Percentiles rank a stretch among this genome's conserved stretches.
Conservation (phyloP, 2,888 invertebrate genomes). For the Vesta saturnalis region DNA sequence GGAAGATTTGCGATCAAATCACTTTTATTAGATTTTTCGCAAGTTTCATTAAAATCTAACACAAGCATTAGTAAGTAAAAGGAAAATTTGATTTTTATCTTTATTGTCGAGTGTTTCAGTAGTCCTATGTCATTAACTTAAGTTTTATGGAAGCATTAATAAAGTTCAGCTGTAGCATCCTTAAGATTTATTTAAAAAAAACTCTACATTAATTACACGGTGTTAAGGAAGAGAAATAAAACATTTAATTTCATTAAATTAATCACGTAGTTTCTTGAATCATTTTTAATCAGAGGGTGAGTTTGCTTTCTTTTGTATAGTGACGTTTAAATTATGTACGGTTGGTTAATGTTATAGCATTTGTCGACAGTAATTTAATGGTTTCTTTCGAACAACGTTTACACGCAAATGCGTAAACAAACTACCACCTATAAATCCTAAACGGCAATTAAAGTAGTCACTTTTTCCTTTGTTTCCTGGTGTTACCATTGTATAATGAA, state of each 20-base stretch:
- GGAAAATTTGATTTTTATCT: neutral
- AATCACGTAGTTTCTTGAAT: neutral
- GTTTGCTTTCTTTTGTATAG: constrained; percentile 2
- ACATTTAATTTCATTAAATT: neutral
- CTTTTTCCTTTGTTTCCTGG: constrained; percentile 4
- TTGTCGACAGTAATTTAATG: constrained; percentile 13
- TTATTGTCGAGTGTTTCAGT: too few species aligned
- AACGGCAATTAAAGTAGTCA: neutral
- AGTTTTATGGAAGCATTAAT: too few species aligned
- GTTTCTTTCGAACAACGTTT: constrained; percentile 11
- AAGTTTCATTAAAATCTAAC: neutral
- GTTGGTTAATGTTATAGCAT: constrained; percentile 9
- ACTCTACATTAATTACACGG: too few species aligned
- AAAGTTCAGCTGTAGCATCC: too few species aligned
- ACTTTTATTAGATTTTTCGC: neutral
- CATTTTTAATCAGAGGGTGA: constrained; percentile 1
- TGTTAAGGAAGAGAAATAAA: too few species aligned
- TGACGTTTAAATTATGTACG: constrained; percentile 14
- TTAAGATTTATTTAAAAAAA: too few species aligned
- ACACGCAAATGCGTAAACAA: constrained; percentile 15
- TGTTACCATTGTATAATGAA: neutral
- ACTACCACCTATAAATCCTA: constrained; percentile 9
- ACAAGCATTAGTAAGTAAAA: neutral
- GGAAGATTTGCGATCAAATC: neutral
- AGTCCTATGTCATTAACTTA: too few species aligned